Evolutionary conservation across 2,888 invertebrate genomes (phyloP).

Genomic region (Synergus japonicus): DNA sequence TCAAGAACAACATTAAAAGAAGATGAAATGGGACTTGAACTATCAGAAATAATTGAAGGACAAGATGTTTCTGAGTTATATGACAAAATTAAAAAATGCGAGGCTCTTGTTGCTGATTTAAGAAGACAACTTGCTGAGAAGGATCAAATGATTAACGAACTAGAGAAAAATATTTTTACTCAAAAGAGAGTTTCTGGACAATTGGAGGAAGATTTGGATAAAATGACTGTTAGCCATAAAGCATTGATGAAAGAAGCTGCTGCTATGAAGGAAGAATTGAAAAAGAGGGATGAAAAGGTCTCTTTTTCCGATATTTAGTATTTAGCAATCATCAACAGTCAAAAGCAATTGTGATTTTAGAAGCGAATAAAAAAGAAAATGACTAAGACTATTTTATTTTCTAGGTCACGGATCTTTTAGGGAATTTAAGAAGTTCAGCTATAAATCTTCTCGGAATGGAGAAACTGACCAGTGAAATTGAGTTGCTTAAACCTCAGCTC

Average conservation of each 20-base stretch:
- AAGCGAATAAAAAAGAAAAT: too few species aligned
- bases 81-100: slow-evolving; percentile 51
- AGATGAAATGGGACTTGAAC: background rate
- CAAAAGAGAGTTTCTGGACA: slow-evolving; percentile 46
- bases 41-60: slow-evolving; percentile 46
- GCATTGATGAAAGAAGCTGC: slow-evolving; percentile 56
- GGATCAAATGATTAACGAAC: slow-evolving; percentile 56
- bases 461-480: slow-evolving; percentile 58
- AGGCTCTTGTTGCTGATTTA: slow-evolving; percentile 54
- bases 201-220: slow-evolving; percentile 58
- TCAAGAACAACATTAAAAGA: background rate
- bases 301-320: background rate
- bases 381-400: slow-evolving; percentile 16
- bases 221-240: slow-evolving; percentile 56
- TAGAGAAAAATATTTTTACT: slow-evolving; percentile 49
- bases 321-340: background rate
- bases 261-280: slow-evolving; percentile 61
- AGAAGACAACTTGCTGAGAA: slow-evolving; percentile 60
- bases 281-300: slow-evolving; percentile 63
- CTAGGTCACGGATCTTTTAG: slow-evolving; percentile 61
- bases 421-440: slow-evolving; percentile 57
- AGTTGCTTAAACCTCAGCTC: slow-evolving; percentile 59
- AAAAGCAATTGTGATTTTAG: too few species aligned
- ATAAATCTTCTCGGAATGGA: slow-evolving; percentile 53
- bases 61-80: slow-evolving; percentile 48